A percentile compares a stretch with the other conserved stretches of the same genome.
These are phyloP conservation scores for Lordiphosa clarofinis DNA, from an alignment of 1,140 invertebrate genomes.

Conservation along the genomic window DNA sequence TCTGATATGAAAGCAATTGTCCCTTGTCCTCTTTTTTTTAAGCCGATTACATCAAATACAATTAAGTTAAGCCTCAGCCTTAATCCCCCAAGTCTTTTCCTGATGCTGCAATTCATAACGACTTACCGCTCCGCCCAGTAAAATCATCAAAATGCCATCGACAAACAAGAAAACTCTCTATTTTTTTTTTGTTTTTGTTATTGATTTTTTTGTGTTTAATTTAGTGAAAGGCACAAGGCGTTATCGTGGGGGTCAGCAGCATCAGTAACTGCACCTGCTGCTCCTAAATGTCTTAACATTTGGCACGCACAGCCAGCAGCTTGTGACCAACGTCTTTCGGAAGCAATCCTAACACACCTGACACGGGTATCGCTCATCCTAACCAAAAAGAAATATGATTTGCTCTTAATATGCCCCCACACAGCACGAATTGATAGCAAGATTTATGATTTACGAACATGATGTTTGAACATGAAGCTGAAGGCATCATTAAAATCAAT, in stretches of 20 bases:
- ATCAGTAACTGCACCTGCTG: background rate
- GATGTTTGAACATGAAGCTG: constrained; percentile 40
- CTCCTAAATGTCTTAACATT: background rate
- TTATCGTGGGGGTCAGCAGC: constrained; percentile 23
- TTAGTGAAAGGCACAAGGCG: constrained; percentile 30
- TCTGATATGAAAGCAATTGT: too few species aligned
- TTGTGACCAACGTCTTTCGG: constrained; percentile 8
- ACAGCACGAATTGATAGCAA: constrained; percentile 55
- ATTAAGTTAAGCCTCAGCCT: too few species aligned
- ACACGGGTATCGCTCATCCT: constrained; percentile 31
- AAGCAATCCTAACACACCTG: constrained; percentile 8
- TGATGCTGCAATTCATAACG: constrained; percentile 23
- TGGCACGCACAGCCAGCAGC: constrained; percentile 3
- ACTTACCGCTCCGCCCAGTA: too few species aligned
- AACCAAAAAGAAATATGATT: constrained; percentile 11
- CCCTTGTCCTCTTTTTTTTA: too few species aligned
- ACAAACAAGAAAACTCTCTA: constrained; percentile 18
- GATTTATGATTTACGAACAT: constrained; percentile 67
- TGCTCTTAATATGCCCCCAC: constrained; percentile 32
- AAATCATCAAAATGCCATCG: constrained; percentile 24
- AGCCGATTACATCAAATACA: too few species aligned
- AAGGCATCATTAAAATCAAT: constrained; percentile 65
- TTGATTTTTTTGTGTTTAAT: constrained; percentile 37
- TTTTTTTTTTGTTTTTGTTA: background rate
- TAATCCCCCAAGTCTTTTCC: background rate